These are phyloP conservation scores for Enteromius argenteus DNA, from an alignment of 2,797 vertebrate species.

Conservation along the genomic window DNA sequence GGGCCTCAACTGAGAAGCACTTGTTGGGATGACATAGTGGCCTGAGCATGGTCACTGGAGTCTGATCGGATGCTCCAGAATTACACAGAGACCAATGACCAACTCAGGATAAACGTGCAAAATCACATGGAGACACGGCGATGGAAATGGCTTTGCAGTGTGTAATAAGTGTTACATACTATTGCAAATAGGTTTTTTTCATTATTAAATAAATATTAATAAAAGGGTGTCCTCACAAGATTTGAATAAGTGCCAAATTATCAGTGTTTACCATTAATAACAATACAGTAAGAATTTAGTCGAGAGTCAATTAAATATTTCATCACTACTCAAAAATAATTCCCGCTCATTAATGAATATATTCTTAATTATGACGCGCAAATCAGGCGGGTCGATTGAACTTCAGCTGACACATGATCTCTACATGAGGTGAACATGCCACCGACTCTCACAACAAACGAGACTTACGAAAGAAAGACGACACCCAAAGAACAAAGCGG, in stretches of 20 bases:
- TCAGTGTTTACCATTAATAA: not conserved
- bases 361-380: not conserved
- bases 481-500: conserved; percentile 70
- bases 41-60: conserved; percentile 55
- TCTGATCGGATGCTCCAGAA: conserved; percentile 36
- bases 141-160: conserved; percentile 60
- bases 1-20: conserved; percentile 60
- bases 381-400: conserved; percentile 24
- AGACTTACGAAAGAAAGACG: conserved; percentile 76
- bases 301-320: not conserved
- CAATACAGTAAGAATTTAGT: not conserved
- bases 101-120: conserved; percentile 61
- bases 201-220: conserved; percentile 49
- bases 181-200: conserved; percentile 43
- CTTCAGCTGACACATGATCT: conserved; percentile 55
- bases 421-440: conserved; percentile 79
- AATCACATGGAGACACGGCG: conserved; percentile 49
- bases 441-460: conserved; percentile 76
- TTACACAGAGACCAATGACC: conserved; percentile 48
- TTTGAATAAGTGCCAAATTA: not conserved
- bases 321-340: not conserved
- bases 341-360: not conserved
- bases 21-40: conserved; percentile 47
- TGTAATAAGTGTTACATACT: conserved; percentile 52
- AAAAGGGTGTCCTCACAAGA: not conserved